phyloP scores from a whole-genome alignment of 2,888 invertebrate genomes.

The Blastobasis adustella region DNA sequence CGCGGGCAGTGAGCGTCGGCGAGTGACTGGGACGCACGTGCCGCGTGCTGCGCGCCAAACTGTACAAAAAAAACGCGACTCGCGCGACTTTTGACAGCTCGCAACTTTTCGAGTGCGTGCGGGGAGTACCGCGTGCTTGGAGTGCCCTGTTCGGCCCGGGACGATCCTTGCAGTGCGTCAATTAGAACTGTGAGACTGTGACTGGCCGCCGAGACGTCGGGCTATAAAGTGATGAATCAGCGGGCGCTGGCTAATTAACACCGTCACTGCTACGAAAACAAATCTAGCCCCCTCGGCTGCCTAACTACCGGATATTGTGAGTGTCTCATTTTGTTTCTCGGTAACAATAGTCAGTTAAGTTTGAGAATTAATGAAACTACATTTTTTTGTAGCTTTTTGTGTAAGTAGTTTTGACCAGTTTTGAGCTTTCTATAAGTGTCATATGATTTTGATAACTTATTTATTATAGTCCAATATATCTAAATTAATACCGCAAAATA shows the following conservation, averaged over 20 bases:
- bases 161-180: conserved; percentile 51
- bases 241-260: conserved; percentile 70
- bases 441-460: too few species aligned
- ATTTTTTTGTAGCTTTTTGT: not conserved
- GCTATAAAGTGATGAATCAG: conserved; percentile 71
- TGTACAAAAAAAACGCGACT: too few species aligned
- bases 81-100: conserved; percentile 58
- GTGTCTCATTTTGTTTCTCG: conserved; percentile 20
- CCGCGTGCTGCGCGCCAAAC: conserved; percentile 21
- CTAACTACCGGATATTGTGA: conserved; percentile 56
- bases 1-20: conserved; percentile 71
- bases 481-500: too few species aligned
- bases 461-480: too few species aligned
- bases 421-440: too few species aligned
- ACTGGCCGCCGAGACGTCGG: conserved; percentile 56
- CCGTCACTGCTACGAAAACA: conserved; percentile 65
- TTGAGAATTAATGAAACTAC: not conserved
- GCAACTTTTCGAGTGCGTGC: conserved; percentile 57
- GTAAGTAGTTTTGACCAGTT: not conserved
- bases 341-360: too few species aligned
- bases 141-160: conserved; percentile 19
- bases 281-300: conserved; percentile 44
- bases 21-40: conserved; percentile 66
- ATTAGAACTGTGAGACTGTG: conserved; percentile 39
- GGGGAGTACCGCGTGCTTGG: conserved; percentile 21